These are phyloP conservation scores for Petrosia ficiformis DNA, from an alignment of 37 sponge, comb jelly and placozoan genomes.

Conservation along the genomic window DNA sequence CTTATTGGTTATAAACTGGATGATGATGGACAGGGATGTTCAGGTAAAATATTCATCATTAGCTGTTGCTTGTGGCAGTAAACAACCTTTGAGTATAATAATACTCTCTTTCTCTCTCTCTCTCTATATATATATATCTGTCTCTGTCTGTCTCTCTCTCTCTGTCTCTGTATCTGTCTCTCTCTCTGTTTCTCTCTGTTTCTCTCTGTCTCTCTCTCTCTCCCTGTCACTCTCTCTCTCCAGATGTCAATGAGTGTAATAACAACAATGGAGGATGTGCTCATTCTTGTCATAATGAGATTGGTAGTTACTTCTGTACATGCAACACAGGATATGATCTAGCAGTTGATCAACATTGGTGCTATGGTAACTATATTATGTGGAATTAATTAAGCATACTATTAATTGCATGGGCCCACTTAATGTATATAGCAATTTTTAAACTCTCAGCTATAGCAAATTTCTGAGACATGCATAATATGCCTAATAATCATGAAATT, in stretches of 20 bases:
- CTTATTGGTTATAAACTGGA: neutral
- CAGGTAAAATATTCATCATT: no score
- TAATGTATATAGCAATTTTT: no score
- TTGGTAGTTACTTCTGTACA: conserved; percentile 7
- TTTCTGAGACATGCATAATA: no score
- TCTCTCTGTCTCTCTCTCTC: conserved; percentile 9
- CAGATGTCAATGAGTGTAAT: no score
- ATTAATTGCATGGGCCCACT: no score
- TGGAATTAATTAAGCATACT: conserved; percentile 14
- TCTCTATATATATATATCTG: no score
- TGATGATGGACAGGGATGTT: neutral
- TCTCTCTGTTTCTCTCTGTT: no score
- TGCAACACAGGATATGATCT: conserved; percentile 29
- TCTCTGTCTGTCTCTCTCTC: neutral
- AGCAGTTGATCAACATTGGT: conserved; percentile 30
- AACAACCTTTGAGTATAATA: neutral
- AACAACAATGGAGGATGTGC: conserved; percentile 44
- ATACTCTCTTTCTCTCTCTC: no score
- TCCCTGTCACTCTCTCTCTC: no score
- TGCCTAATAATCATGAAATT: no score
- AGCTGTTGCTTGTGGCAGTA: no score
- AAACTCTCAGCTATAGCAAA: no score
- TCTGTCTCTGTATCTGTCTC: conserved; percentile 37
- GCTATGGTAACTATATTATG: conserved; percentile 11
- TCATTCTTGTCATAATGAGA: conserved; percentile 24